These are phyloP conservation scores for Oncorhynchus tshawytscha DNA, from an alignment of 2,113 vertebrate genomes.

Conservation along the genomic window DNA sequence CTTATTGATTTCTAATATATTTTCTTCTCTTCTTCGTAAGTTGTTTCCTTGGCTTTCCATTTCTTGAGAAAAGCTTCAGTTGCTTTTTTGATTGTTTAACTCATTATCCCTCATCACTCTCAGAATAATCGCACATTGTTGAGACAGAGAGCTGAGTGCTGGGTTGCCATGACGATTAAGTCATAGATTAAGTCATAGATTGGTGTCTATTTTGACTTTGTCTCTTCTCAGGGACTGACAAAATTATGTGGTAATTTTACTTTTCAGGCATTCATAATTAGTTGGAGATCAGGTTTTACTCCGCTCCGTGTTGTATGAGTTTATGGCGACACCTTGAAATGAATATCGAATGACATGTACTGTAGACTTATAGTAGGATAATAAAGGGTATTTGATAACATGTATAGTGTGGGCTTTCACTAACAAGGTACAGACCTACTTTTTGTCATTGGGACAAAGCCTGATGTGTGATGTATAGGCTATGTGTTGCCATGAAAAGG, in stretches of 20 bases:
- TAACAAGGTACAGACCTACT: neutral
- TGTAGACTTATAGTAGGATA: too few species aligned
- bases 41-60: neutral
- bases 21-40: neutral
- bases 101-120: neutral
- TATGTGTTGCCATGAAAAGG: conserved; percentile 6
- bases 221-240: neutral
- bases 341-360: neutral
- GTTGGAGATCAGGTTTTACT: neutral
- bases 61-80: neutral
- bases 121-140: neutral
- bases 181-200: neutral
- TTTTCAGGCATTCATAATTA: neutral
- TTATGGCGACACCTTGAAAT: neutral
- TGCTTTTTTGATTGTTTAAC: neutral
- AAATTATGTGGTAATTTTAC: neutral
- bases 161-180: conserved; percentile 3
- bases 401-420: neutral
- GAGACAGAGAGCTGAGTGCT: neutral
- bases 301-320: neutral
- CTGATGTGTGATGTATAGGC: neutral
- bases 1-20: too few species aligned
- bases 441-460: neutral
- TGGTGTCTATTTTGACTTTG: neutral
- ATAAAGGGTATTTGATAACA: neutral